Evolutionary conservation across 1,140 invertebrate species (phyloP), one percentile per base, ranked within the genome.

Genomic region (Drosophila orena): DNA sequence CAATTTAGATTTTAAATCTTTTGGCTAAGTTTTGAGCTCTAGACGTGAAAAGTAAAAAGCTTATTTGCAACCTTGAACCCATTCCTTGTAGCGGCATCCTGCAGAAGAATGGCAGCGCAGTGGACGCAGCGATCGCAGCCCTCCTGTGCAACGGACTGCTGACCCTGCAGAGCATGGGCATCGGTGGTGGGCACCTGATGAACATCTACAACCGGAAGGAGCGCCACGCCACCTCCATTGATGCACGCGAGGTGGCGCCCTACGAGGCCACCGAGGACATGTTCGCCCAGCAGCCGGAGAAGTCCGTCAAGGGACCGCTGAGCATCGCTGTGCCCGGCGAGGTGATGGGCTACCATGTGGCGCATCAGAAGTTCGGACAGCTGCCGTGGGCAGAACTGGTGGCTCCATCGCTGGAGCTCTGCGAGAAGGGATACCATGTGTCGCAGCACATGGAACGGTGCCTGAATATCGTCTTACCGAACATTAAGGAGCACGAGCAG

Each of bases 251-350:
- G 92, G 94, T 93, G 1, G 97, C 98, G 0, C 97, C 98, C 0
- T 92, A 93, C 4, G 42, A 44, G 1, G 93, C 93, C 0, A 95
- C 96, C 0, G 94, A 94, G 5, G 93, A 96, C 22, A 97, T 97
- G 96, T 98, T 94, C 81, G 91, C 94, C 42, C 93, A 93, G 4
- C 88, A 94, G 72, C 76, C 86, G 0, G 83, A 91, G 11, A 92
- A 94, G 50, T 81, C 88, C 0, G 2, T 60, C 2, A 11, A 34
- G 12, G 98, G 97, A 65, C 94, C 95, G 2, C 86, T 97, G 14
- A 93, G 98, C 3, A 95, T 98, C 22, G 97, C 94, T 0, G 96
- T 99, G 11, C 98, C 98, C 6, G 98, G 98, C 2, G 98, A 99
- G 92, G 84, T 99, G 1, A 95, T 95, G 64, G 98, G 98, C 3